Evolutionary conservation across 2,888 invertebrate species (phyloP).

Genomic region (Chironomus tentans): DNA sequence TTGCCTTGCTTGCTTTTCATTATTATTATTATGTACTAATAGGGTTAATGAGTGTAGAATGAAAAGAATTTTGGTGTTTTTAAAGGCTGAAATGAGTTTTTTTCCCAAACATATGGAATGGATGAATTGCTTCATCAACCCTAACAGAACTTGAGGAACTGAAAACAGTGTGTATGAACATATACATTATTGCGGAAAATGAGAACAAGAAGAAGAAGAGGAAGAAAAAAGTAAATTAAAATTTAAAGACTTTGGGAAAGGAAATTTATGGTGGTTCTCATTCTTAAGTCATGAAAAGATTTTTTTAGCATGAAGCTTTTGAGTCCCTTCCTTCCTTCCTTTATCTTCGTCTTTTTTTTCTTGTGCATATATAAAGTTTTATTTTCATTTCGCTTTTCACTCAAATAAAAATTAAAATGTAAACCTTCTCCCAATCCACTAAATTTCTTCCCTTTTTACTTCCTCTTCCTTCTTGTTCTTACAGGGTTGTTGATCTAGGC

Average conservation of each 20-base stretch:
- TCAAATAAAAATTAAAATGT: too few relatives aligned
- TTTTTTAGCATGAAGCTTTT: too few relatives aligned
- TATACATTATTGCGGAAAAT: neutral
- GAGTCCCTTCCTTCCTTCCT: too few relatives aligned
- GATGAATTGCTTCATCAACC: neutral
- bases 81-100: neutral
- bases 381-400: too few relatives aligned
- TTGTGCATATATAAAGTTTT: neutral
- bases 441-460: too few relatives aligned
- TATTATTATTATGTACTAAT: too few relatives aligned
- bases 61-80: neutral
- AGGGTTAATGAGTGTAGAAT: neutral
- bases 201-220: neutral
- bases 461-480: too few relatives aligned
- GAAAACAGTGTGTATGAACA: too few relatives aligned
- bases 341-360: neutral
- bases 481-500: too few relatives aligned
- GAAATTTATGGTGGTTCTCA: slow-evolving; percentile 11
- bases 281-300: neutral
- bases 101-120: slow-evolving; percentile 8
- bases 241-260: slow-evolving; percentile 16
- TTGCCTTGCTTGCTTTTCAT: neutral
- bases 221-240: slow-evolving; percentile 18
- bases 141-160: too few relatives aligned
- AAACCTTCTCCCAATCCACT: too few relatives aligned